Percentiles rank a stretch among this genome's conserved stretches.
Evolutionary conservation across 1,140 invertebrate genomes (phyloP).

Genomic region (Trachymyrmex cornetzi): DNA sequence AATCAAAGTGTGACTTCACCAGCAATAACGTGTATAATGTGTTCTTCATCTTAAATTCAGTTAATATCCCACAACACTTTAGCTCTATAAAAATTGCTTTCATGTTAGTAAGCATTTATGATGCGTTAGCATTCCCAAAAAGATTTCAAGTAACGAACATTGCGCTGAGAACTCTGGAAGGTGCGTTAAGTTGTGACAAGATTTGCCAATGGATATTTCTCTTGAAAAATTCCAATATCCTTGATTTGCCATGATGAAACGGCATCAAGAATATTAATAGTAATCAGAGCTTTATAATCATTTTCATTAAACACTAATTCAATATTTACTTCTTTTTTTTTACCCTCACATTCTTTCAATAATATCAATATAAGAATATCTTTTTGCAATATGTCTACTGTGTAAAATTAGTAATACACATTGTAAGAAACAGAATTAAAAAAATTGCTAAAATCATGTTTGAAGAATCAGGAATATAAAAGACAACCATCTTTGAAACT

Average conservation of each 20-base stretch:
- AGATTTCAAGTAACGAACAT: slow-evolving; percentile 70
- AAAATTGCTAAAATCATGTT: slow-evolving; percentile 30
- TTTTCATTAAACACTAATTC: slow-evolving; percentile 3
- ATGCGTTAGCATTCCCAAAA: slow-evolving; percentile 49
- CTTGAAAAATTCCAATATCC: slow-evolving; percentile 21
- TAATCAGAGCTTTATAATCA: slow-evolving; percentile 9
- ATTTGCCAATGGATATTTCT: slow-evolving; percentile 81
- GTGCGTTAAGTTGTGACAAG: slow-evolving; percentile 88
- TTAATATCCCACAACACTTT: slow-evolving; percentile 63
- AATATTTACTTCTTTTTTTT: neutral
- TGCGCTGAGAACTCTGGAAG: slow-evolving; percentile 86
- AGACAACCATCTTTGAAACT: slow-evolving; percentile 11
- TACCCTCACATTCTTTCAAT: slow-evolving; percentile 7
- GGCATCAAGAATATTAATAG: slow-evolving; percentile 16
- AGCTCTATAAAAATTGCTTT: slow-evolving; percentile 62
- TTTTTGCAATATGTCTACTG: neutral
- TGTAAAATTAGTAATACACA: slow-evolving; percentile 4
- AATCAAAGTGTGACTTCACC: slow-evolving; percentile 6
- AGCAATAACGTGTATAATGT: slow-evolving; percentile 25
- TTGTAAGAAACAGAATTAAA: slow-evolving; percentile 51
- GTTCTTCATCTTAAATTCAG: slow-evolving; percentile 27
- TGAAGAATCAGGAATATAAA: slow-evolving; percentile 13
- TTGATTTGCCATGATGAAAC: neutral
- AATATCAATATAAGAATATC: slow-evolving; percentile 24
- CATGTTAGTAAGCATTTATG: slow-evolving; percentile 68